These are phyloP conservation scores for Atractosteus spatula DNA, from an alignment of 2,113 vertebrate genomes.

Conservation along the genomic window DNA sequence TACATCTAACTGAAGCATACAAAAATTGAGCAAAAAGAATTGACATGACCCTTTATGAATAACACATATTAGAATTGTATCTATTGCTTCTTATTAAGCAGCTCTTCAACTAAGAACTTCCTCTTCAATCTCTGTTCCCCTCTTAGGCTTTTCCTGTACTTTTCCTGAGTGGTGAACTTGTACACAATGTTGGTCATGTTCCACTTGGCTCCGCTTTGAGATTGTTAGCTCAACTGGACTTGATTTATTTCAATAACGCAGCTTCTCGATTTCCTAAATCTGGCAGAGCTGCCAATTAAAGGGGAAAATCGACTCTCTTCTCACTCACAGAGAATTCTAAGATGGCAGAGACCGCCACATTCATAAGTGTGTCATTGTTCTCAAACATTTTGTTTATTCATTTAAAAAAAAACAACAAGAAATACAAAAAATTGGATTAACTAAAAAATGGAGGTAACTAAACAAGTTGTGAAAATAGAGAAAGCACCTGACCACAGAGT, in stretches of 20 bases:
- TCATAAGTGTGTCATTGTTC: too few species aligned
- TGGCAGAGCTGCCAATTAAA: background rate
- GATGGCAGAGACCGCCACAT: slow-evolving; percentile 1
- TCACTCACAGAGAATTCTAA: slow-evolving; percentile 10
- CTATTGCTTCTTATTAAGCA: slow-evolving; percentile 31
- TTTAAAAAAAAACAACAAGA: background rate
- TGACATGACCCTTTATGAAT: too few species aligned
- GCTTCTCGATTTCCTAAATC: slow-evolving; percentile 24
- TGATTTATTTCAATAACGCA: slow-evolving; percentile 37
- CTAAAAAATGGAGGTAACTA: too few species aligned
- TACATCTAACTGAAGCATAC: too few species aligned
- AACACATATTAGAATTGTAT: background rate
- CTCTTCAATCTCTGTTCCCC: slow-evolving; percentile 15
- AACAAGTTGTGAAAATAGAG: too few species aligned
- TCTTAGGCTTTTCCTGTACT: slow-evolving; percentile 22
- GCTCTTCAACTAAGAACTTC: slow-evolving; percentile 37
- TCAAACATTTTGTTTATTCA: background rate
- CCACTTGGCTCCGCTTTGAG: slow-evolving; percentile 16
- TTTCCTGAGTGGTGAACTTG: background rate
- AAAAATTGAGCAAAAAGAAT: too few species aligned
- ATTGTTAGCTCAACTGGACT: slow-evolving; percentile 16
- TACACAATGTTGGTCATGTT: slow-evolving; percentile 8
- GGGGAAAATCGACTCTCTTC: background rate
- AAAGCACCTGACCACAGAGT: too few species aligned
- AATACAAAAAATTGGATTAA: too few species aligned